Base-by-base conservation (phyloP, 2,113 vertebrate species). In the Meles meles region DNA sequence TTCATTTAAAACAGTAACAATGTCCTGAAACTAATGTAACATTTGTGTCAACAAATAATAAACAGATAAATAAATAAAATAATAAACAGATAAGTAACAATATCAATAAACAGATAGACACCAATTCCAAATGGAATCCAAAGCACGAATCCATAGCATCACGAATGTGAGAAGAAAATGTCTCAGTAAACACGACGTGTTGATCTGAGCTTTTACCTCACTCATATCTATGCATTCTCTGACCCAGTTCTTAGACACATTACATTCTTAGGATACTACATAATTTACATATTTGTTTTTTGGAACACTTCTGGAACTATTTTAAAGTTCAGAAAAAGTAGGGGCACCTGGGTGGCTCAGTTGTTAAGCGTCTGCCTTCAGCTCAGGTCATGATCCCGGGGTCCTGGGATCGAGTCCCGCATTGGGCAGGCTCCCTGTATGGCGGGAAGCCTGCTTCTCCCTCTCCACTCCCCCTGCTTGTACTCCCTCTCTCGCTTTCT, bases 211-310 rank as follows among this genome's bases (percentile, higher is more conserved):
- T 88, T 93, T 25, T 29, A 59, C 20, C 20, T 95, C 37, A 63
- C 25, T 47, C n/a, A 2, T 14, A 89, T 34, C 3, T 63, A 3
- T 20, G 34, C 61, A 13, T 83, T 74, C 63, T 69, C 77, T 81
- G 34, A 82, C 85, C 13, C 5, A 29, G 59, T 81, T 72, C 47
- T 95, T 74, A 42, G 2, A 39, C 3, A 27, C 6, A 89, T 52
- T n/a, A 71, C 18, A 93, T 89, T 96, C 61, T 49, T 7, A 3
- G 18, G 88, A 71, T 20, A 34, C 9, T 76, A 37, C 7, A 52
- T 59, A 81, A 88, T 49, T 81, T 52, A 85, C 44, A 55, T 71
- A 71, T 85, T 96, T 94, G 74, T 37, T 85, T 77, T 81, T 96
- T 37, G 71, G 69, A 61, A 37, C 8, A 72, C 67, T 72, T 55